Evolutionary conservation across 2,888 invertebrate genomes (phyloP).

Genomic region (Fragum fragum): DNA sequence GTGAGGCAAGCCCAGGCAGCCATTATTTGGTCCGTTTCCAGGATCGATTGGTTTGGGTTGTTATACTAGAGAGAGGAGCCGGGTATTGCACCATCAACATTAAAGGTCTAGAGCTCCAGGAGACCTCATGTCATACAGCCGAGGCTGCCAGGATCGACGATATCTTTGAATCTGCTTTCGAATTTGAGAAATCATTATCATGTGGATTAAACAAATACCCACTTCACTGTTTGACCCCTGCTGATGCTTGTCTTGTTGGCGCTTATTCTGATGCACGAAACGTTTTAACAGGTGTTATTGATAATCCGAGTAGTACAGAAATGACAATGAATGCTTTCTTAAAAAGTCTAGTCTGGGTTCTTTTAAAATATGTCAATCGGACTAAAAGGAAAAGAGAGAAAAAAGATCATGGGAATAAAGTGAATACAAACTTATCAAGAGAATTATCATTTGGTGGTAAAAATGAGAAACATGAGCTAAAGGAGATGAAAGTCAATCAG

Average conservation of each 20-base stretch:
- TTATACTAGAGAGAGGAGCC: slow-evolving; percentile 86
- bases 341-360: slow-evolving; percentile 85
- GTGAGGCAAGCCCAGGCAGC: slow-evolving; percentile 85
- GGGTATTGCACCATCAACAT: slow-evolving; percentile 85
- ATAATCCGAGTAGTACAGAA: slow-evolving; percentile 85
- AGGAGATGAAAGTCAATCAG: slow-evolving; percentile 53
- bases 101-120: slow-evolving; percentile 87
- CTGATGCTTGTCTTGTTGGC: slow-evolving; percentile 80
- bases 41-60: slow-evolving; percentile 87
- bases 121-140: slow-evolving; percentile 87
- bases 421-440: slow-evolving; percentile 41
- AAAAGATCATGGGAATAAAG: slow-evolving; percentile 26
- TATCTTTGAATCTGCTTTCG: slow-evolving; percentile 86
- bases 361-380: slow-evolving; percentile 83
- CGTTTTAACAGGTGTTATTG: slow-evolving; percentile 87
- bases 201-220: slow-evolving; percentile 79
- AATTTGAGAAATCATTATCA: slow-evolving; percentile 67
- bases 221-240: slow-evolving; percentile 81
- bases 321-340: slow-evolving; percentile 84
- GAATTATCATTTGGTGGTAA: slow-evolving; percentile 54
- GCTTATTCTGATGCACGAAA: slow-evolving; percentile 87
- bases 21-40: slow-evolving; percentile 87
- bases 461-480: slow-evolving; percentile 64
- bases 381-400: slow-evolving; percentile 70
- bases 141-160: slow-evolving; percentile 88